Conservation (phyloP, 2,888 invertebrate species). For the Leptothorax acervorum region DNA sequence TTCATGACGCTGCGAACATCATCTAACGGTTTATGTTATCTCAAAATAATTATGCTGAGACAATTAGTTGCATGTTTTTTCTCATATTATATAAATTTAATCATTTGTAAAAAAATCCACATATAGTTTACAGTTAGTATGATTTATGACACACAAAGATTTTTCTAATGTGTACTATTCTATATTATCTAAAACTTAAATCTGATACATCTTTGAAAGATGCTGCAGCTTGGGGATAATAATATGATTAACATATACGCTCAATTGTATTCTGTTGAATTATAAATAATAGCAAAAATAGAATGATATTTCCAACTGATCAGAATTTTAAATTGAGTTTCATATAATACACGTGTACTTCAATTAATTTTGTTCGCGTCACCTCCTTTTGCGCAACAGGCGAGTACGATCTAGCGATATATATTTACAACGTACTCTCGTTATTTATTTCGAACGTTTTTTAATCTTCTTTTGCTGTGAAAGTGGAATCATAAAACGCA, state of each 20-base stretch:
- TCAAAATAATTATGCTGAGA: neutral
- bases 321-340: slow-evolving; percentile 21
- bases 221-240: too few species aligned
- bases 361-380: slow-evolving; percentile 20
- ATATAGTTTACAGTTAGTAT: neutral
- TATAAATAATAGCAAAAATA: neutral
- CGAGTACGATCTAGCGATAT: neutral
- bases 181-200: neutral
- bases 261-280: neutral
- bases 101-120: neutral
- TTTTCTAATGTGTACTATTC: neutral
- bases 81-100: neutral
- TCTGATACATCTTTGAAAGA: neutral
- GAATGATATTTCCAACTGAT: neutral
- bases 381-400: slow-evolving; percentile 31
- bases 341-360: neutral
- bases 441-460: slow-evolving; percentile 5
- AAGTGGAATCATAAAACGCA: slow-evolving; percentile 15
- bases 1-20: neutral
- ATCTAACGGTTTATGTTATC: neutral
- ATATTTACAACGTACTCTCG: neutral
- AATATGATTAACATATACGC: neutral
- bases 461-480: slow-evolving; percentile 1
- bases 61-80: neutral
- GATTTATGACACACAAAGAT: neutral